Evolutionary conservation across 2,113 vertebrate species (phyloP), one percentile per base, ranked within the genome.

Genomic region (Odobenus rosmarus): DNA sequence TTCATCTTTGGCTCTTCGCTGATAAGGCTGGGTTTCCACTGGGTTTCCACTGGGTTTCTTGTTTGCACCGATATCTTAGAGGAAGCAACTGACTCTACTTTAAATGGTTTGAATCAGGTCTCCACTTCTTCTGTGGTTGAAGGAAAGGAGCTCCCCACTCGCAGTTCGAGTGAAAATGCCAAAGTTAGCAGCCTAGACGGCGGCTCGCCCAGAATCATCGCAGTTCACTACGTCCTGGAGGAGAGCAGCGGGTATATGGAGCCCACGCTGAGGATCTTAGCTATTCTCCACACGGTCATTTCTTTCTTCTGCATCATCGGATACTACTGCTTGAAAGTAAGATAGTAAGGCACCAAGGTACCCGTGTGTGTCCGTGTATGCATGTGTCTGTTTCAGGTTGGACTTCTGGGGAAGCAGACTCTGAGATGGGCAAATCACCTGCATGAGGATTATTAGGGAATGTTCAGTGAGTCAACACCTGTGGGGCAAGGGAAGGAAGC

Each of bases 191-290:
- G 84, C 84, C 92, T 98, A 88, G 99, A 98, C 77, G 97, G 95
- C 0, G 85, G 97, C 36, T 94, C 97, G 0, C 97, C 98, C 33
- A 81, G 97, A 11, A 98, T 99, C 0, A 98, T 99, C 4, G 99
- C 99, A 0, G 99, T 99, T 10, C 99, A 99, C 74, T 99, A 99
- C 1, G 99, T 99, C 5, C 98, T 99, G 94, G 99, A 99, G 98
- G 99, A 99, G 98, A 99, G 99, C 98, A 99, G 99, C 10, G 99
- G 99, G 23, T 99, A 99, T 98, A 99, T 99, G 99, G 99, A 99
- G 97, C 99, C 99, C 88, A 99, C 99, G 0, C 97, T 99, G 83
- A 98, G 99, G 7, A 99, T 99, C 98, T 97, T 99, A 92, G 99
- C 99, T 19, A 97, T 99, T 88, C 98, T 99, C 4, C 99, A 99